Conservation (phyloP, 2,113 vertebrate genomes). For the Aphyosemion australe region DNA sequence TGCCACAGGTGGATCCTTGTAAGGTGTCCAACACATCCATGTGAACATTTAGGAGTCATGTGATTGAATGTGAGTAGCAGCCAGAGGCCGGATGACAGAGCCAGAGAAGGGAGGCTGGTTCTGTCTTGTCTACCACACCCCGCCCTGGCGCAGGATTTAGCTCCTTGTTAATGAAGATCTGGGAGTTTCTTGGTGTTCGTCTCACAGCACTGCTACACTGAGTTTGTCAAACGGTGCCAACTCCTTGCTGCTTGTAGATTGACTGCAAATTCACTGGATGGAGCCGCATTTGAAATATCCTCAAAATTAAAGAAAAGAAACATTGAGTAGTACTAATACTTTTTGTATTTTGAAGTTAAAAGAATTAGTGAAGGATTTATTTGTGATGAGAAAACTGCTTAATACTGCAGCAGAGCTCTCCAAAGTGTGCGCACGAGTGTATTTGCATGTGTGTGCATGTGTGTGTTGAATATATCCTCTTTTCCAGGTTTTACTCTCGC, state of each 20-base stretch:
- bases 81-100: slow-evolving; percentile 7
- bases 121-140: slow-evolving; percentile 32
- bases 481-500: not conserved
- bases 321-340: no score
- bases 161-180: not conserved
- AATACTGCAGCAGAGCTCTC: no score
- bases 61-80: slow-evolving; percentile 14
- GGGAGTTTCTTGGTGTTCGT: not conserved
- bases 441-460: no score
- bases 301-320: no score
- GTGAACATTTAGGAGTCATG: not conserved
- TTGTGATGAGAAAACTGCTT: no score
- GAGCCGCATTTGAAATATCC: no score
- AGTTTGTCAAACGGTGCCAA: not conserved
- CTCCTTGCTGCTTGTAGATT: not conserved
- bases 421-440: no score
- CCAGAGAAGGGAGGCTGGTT: slow-evolving; percentile 3
- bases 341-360: no score
- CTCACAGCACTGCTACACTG: not conserved
- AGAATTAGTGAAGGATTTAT: no score
- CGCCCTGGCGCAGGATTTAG: not conserved
- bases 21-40: not conserved
- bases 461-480: not conserved
- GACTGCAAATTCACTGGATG: no score
- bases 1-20: not conserved